phyloP scores from a whole-genome alignment of 2,113 vertebrate genomes.

The Hypanus sabinus region DNA sequence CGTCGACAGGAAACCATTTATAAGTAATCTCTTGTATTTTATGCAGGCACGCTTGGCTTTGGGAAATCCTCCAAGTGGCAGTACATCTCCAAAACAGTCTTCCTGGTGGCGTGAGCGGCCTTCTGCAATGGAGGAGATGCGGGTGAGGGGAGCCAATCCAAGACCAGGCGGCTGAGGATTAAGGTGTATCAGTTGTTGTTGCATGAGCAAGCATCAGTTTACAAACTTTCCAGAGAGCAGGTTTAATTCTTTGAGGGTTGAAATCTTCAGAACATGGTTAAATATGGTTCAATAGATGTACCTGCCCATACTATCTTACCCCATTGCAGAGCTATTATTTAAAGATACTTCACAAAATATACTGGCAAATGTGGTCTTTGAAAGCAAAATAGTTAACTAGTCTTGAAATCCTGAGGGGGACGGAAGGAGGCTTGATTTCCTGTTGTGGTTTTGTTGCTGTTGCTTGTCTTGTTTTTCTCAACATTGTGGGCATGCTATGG shows the following conservation, averaged over 20 bases:
- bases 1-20: neutral
- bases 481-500: too few relatives aligned
- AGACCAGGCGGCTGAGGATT: neutral
- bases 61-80: neutral
- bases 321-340: neutral
- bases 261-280: neutral
- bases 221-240: neutral
- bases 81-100: neutral
- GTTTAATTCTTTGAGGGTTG: neutral
- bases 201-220: neutral
- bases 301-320: neutral
- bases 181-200: neutral
- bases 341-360: neutral
- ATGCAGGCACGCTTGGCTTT: neutral
- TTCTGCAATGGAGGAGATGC: neutral
- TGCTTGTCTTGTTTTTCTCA: too few relatives aligned
- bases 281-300: neutral
- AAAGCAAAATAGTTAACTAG: neutral
- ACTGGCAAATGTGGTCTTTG: neutral
- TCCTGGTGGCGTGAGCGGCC: too few relatives aligned
- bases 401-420: neutral
- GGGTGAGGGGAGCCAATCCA: neutral
- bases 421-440: too few relatives aligned
- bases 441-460: too few relatives aligned
- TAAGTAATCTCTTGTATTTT: neutral